A percentile compares a stretch with the other conserved stretches of the same genome.
Conservation (phyloP, 2,797 vertebrate species). For the Sarcophilus harrisii region DNA sequence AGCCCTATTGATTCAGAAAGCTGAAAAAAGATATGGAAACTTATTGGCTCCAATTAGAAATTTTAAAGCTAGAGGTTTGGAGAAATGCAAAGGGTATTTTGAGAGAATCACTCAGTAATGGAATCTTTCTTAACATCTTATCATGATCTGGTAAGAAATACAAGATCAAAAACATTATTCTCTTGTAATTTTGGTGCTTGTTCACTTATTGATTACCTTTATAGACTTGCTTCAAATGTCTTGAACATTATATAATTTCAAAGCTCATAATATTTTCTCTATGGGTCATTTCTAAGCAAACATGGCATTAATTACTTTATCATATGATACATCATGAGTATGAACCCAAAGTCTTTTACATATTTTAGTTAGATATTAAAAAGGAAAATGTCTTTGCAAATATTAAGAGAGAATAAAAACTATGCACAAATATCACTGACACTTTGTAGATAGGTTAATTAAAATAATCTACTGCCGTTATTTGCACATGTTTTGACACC, state of each 20-base stretch:
- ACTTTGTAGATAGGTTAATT: slow-evolving; percentile 70
- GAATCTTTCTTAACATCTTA: slow-evolving; percentile 61
- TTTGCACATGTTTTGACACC: slow-evolving; percentile 69
- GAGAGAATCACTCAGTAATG: slow-evolving; percentile 59
- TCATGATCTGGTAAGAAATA: slow-evolving; percentile 56
- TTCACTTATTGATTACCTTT: slow-evolving; percentile 74
- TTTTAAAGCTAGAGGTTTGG: slow-evolving; percentile 63
- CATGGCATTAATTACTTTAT: slow-evolving; percentile 67
- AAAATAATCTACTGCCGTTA: slow-evolving; percentile 40
- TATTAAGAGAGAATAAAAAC: slow-evolving; percentile 55
- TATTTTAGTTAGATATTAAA: slow-evolving; percentile 69
- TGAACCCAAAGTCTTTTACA: slow-evolving; percentile 28
- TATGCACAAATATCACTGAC: slow-evolving; percentile 63
- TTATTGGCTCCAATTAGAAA: slow-evolving; percentile 75
- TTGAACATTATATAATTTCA: background rate
- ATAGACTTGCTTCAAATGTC: slow-evolving; percentile 62
- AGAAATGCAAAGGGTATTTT: slow-evolving; percentile 47
- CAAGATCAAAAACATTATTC: slow-evolving; percentile 48
- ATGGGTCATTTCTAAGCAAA: slow-evolving; percentile 59
- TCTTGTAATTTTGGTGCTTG: slow-evolving; percentile 50
- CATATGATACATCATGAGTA: slow-evolving; percentile 44
- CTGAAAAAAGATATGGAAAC: slow-evolving; percentile 62
- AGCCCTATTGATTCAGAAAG: slow-evolving; percentile 80
- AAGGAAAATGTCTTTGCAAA: slow-evolving; percentile 71
- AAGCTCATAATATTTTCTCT: slow-evolving; percentile 48